Percentiles rank a stretch among this genome's conserved stretches.
These are phyloP conservation scores for Scaptomyza graminum DNA, from an alignment of 1,140 invertebrate genomes.

Conservation along the genomic window DNA sequence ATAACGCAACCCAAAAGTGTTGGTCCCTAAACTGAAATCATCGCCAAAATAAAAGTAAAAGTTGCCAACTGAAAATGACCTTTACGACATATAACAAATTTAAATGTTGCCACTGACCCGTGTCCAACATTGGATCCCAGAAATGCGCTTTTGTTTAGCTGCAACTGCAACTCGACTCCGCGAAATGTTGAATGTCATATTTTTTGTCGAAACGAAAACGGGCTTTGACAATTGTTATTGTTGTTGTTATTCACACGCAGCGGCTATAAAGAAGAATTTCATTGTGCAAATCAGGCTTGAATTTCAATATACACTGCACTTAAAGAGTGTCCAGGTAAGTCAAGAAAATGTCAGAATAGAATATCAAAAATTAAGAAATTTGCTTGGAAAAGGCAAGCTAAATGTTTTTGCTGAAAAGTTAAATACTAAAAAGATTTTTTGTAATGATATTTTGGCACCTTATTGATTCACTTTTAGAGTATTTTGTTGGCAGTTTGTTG, in stretches of 20 bases:
- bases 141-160: slow-evolving; percentile 17
- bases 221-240: slow-evolving; percentile 2
- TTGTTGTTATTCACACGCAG: slow-evolving; percentile 17
- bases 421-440: too few species aligned
- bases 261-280: slow-evolving; percentile 11
- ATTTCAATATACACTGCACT: not conserved
- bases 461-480: not conserved
- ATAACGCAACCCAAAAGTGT: slow-evolving; percentile 8
- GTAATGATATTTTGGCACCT: not conserved
- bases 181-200: slow-evolving; percentile 10
- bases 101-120: slow-evolving; percentile 17
- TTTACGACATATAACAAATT: slow-evolving; percentile 4
- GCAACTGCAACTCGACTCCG: slow-evolving; percentile 8
- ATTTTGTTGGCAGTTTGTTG: slow-evolving; percentile 1
- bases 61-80: slow-evolving; percentile 8
- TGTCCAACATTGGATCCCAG: slow-evolving; percentile 17
- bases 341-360: too few species aligned
- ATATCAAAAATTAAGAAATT: too few species aligned
- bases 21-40: not conserved
- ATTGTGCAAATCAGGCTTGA: not conserved
- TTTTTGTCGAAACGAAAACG: not conserved
- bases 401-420: too few species aligned
- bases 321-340: not conserved
- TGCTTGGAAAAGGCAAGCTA: too few species aligned
- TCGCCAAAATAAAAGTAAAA: slow-evolving; percentile 10